Evolutionary conservation across 2,888 invertebrate genomes (phyloP).

Genomic region (Aspidapion aeneum): DNA sequence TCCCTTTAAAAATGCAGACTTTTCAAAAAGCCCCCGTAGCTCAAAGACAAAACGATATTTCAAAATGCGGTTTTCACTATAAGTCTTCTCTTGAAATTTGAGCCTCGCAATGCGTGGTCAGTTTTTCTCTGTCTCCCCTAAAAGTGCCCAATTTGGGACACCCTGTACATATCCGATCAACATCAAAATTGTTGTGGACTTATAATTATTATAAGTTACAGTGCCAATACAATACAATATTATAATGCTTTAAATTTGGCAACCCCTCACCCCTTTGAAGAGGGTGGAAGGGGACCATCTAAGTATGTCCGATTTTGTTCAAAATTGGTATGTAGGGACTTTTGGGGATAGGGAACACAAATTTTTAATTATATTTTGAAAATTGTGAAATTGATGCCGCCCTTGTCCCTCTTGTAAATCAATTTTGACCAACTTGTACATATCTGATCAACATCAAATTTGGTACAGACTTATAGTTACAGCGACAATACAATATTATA

Average conservation of each 20-base stretch:
- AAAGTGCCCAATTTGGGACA: background rate
- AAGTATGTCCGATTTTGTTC: background rate
- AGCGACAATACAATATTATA: background rate
- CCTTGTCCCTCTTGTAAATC: background rate
- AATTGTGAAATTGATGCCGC: no score
- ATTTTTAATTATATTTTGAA: background rate
- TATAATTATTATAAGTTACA: background rate
- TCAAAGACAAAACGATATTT: no score
- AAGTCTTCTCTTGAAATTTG: no score
- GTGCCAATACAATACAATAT: background rate
- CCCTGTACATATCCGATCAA: background rate
- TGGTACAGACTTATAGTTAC: background rate
- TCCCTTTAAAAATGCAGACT: no score
- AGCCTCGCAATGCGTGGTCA: no score
- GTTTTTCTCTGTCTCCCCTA: no score
- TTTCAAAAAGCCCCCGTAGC: no score
- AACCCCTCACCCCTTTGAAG: background rate
- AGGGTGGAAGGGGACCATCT: background rate
- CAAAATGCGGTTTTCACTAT: no score
- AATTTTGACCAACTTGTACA: background rate
- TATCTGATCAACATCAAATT: background rate
- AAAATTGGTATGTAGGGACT: background rate
- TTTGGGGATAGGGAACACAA: background rate
- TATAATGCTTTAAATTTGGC: background rate
- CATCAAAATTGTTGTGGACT: background rate